These are phyloP conservation scores for Steatornis caripensis DNA, from an alignment of 2,113 vertebrate genomes.

Conservation along the genomic window DNA sequence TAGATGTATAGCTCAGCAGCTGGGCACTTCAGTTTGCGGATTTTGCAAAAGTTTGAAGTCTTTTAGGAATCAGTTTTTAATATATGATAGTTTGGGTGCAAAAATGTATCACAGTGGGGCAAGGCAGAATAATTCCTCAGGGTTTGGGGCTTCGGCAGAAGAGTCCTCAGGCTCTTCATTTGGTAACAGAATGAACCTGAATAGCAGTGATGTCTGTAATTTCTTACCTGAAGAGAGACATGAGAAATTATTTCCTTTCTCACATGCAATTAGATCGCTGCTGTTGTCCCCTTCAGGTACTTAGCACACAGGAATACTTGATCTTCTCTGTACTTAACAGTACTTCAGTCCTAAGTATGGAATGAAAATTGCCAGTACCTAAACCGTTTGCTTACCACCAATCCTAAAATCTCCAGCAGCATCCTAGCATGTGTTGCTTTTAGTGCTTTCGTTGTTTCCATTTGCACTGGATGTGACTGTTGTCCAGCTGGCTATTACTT, in stretches of 20 bases:
- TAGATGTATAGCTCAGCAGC: background rate
- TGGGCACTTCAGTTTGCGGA: background rate
- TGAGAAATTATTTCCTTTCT: background rate
- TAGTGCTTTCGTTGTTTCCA: background rate
- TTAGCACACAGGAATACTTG: background rate
- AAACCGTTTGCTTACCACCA: background rate
- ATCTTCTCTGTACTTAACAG: background rate
- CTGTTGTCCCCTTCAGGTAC: background rate
- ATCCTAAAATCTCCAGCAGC: background rate
- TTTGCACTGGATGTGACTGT: background rate
- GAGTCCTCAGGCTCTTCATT: background rate
- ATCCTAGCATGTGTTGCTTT: background rate
- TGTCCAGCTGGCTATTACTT: background rate
- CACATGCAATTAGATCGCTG: rapidly evolving
- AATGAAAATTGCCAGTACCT: background rate
- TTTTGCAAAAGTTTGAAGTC: background rate
- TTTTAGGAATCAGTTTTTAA: background rate
- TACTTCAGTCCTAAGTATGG: background rate
- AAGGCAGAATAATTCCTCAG: background rate
- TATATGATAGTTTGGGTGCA: background rate
- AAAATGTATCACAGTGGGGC: background rate
- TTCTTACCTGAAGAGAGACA: background rate
- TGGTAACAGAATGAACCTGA: background rate
- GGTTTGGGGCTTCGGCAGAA: background rate
- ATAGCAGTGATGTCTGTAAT: background rate